These are phyloP conservation scores for Synergus itoensis DNA, from an alignment of 2,888 invertebrate species.

Conservation along the genomic window DNA sequence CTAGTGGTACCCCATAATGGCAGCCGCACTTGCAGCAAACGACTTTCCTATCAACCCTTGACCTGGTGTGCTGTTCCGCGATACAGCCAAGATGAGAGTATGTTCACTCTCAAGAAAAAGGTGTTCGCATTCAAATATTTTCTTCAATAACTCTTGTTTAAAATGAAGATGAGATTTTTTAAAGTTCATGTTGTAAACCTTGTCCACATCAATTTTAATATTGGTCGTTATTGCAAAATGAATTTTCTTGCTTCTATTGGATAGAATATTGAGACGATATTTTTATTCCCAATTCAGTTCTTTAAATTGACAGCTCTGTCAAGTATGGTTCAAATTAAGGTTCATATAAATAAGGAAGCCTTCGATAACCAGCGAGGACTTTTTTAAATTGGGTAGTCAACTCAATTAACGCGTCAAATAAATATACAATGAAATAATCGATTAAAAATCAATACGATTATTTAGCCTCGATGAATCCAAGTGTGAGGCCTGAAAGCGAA, in stretches of 20 bases:
- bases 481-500: slow-evolving; percentile 61
- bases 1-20: slow-evolving; percentile 36
- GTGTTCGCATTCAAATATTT: neutral
- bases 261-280: neutral
- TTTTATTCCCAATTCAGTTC: neutral
- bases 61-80: slow-evolving; percentile 39
- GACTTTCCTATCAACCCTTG: slow-evolving; percentile 47
- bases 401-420: slow-evolving; percentile 69
- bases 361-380: slow-evolving; percentile 1
- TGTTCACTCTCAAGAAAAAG: slow-evolving; percentile 13
- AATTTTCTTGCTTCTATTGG: neutral
- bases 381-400: slow-evolving; percentile 64
- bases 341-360: neutral
- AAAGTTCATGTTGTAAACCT: neutral
- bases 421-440: slow-evolving; percentile 70
- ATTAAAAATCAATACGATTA: slow-evolving; percentile 74
- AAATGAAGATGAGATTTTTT: neutral
- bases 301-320: neutral
- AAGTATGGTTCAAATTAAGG: neutral
- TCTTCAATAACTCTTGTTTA: neutral
- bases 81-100: slow-evolving; percentile 19
- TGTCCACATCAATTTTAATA: neutral
- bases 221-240: neutral
- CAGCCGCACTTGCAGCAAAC: slow-evolving; percentile 44
- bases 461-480: slow-evolving; percentile 67